Evolutionary conservation across 2,113 vertebrate genomes (phyloP).

Genomic region (Syrrhaptes paradoxus): DNA sequence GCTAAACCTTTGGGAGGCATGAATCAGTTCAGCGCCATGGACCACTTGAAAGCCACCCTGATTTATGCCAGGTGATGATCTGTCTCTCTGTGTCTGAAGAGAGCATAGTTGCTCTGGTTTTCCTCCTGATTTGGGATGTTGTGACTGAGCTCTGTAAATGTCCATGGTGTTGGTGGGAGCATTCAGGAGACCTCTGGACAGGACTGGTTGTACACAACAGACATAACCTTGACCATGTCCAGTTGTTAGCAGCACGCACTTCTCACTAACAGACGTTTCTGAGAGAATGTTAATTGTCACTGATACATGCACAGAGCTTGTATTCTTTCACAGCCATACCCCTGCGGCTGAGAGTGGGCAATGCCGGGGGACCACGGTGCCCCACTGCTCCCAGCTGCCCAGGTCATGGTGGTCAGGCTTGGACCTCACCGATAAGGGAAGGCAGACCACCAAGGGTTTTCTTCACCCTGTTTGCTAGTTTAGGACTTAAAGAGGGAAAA

Average conservation of each 20-base stretch:
- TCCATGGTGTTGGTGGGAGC: background rate
- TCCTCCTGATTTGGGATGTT: background rate
- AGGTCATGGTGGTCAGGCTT: accelerated
- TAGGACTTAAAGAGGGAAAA: background rate
- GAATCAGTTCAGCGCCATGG: accelerated
- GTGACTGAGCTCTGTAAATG: background rate
- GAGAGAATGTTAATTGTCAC: background rate
- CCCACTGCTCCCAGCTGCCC: background rate
- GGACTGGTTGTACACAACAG: background rate
- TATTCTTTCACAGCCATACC: background rate
- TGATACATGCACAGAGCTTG: accelerated
- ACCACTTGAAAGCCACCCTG: accelerated
- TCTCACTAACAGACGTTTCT: background rate
- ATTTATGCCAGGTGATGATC: background rate
- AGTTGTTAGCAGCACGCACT: background rate
- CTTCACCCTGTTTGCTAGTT: accelerated
- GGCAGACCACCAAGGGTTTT: background rate
- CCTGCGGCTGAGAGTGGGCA: accelerated
- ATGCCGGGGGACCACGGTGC: background rate
- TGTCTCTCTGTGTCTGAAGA: background rate
- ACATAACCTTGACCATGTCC: background rate
- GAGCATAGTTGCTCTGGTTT: background rate
- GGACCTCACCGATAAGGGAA: background rate
- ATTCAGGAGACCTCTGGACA: background rate
- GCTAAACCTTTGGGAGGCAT: background rate